phyloP scores from a whole-genome alignment of 1,140 invertebrate species.

The Delia radicum region DNA sequence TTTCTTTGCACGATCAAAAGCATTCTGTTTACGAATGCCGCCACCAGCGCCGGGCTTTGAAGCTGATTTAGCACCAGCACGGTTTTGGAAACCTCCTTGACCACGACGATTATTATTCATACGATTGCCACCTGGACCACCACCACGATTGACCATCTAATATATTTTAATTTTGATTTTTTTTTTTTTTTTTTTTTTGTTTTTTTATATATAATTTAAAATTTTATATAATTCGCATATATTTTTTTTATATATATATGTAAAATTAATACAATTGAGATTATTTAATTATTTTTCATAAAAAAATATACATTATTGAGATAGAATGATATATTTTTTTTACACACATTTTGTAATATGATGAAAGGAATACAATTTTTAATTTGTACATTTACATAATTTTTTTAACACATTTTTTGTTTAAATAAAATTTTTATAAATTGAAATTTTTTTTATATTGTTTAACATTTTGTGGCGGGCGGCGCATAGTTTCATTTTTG shows the following conservation, averaged over 20 bases:
- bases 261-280: too few relatives aligned
- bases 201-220: neutral
- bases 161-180: constrained; percentile 14
- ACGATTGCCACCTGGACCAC: constrained; percentile 53
- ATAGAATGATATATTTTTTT: neutral
- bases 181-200: constrained; percentile 5
- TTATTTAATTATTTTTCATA: too few relatives aligned
- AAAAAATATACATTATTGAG: neutral
- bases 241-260: neutral
- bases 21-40: constrained; percentile 57
- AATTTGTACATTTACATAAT: neutral
- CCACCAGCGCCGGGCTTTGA: constrained; percentile 49
- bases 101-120: constrained; percentile 55
- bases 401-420: too few relatives aligned
- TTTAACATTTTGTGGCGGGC: neutral
- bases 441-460: neutral
- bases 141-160: constrained; percentile 55
- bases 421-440: neutral
- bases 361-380: neutral
- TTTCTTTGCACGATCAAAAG: constrained; percentile 57
- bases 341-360: neutral
- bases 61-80: constrained; percentile 51
- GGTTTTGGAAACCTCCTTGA: constrained; percentile 56
- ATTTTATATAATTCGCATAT: neutral
- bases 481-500: neutral